phyloP scores from a whole-genome alignment of 2,888 invertebrate genomes.

The Saturnia pavonia region DNA sequence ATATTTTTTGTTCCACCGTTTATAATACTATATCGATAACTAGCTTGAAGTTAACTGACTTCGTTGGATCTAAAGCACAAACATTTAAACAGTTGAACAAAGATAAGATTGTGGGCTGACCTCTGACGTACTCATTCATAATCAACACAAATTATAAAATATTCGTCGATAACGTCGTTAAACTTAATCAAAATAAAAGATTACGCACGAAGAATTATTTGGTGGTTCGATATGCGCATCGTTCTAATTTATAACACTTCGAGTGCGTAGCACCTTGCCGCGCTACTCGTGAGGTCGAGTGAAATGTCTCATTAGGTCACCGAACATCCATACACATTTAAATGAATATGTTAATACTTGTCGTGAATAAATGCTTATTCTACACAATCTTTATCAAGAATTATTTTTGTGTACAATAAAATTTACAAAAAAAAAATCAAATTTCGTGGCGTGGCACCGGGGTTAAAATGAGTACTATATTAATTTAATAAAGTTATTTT shows the following conservation, averaged over 20 bases:
- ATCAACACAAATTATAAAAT: constrained; percentile 72
- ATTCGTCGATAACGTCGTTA: constrained; percentile 60
- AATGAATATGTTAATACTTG: constrained; percentile 72
- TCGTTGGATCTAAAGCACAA: constrained; percentile 71
- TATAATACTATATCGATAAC: constrained; percentile 58
- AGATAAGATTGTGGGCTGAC: constrained; percentile 76
- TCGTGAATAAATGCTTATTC: constrained; percentile 64
- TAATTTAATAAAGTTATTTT: neutral
- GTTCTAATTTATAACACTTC: constrained; percentile 29
- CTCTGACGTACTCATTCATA: constrained; percentile 70
- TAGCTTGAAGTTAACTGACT: constrained; percentile 74
- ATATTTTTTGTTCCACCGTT: constrained; percentile 38
- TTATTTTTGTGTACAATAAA: constrained; percentile 44
- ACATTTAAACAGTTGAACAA: constrained; percentile 71
- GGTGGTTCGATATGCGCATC: constrained; percentile 46
- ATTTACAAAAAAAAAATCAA: constrained; percentile 31
- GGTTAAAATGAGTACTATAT: neutral
- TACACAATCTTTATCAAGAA: constrained; percentile 59
- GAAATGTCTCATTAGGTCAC: constrained; percentile 63
- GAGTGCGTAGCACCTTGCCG: constrained; percentile 44
- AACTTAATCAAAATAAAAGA: constrained; percentile 68
- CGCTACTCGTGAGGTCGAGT: constrained; percentile 53
- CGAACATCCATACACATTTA: constrained; percentile 56
- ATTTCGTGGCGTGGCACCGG: neutral
- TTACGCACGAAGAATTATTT: constrained; percentile 52